A percentile compares a stretch with the other conserved stretches of the same genome.
Conservation (phyloP, 2,113 vertebrate genomes). For the Dipodomys merriami region DNA sequence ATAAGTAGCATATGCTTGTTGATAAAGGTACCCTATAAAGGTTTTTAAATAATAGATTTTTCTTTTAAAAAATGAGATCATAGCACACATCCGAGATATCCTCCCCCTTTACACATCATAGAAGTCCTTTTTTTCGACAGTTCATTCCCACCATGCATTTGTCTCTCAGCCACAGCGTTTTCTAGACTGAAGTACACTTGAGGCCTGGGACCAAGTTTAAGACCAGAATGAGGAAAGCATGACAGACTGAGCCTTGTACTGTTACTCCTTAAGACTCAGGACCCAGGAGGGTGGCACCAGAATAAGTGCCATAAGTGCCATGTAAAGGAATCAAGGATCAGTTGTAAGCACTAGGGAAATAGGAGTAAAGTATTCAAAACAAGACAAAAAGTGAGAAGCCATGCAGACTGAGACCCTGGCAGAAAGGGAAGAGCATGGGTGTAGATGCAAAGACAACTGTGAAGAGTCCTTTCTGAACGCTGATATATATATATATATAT, state of each 20-base stretch:
- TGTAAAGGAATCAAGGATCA: not conserved
- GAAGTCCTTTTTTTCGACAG: not conserved
- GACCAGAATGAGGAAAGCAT: not conserved
- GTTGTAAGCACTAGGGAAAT: not conserved
- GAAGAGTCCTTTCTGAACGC: not conserved
- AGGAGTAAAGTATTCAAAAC: not conserved
- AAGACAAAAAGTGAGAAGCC: not conserved
- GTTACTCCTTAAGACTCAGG: not conserved
- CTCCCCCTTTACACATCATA: not conserved
- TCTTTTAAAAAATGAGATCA: slow-evolving; percentile 19
- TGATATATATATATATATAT: not conserved
- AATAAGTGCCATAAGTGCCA: too few species aligned
- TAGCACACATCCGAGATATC: not conserved
- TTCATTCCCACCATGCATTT: not conserved
- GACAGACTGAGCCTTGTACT: not conserved
- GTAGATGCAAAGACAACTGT: not conserved
- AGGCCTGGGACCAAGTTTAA: not conserved
- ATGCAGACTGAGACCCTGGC: not conserved
- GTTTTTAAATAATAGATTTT: not conserved
- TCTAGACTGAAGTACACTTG: not conserved
- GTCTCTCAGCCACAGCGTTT: not conserved
- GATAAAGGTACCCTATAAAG: not conserved
- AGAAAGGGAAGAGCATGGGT: not conserved
- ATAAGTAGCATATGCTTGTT: not conserved
- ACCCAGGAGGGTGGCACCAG: not conserved